Evolutionary conservation across 2,888 invertebrate species (phyloP).

Genomic region (Erebia palarica): DNA sequence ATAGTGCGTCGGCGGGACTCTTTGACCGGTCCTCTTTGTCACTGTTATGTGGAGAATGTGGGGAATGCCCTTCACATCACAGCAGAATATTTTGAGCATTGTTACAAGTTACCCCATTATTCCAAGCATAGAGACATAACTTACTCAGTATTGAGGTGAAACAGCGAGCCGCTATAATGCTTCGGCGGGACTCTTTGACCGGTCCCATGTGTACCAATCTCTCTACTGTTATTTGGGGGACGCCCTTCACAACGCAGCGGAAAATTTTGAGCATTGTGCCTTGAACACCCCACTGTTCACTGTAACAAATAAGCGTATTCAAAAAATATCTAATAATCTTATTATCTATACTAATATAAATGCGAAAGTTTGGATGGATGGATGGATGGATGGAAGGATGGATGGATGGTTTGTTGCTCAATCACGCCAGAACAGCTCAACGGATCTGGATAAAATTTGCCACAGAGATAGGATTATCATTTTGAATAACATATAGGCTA

Average conservation of each 20-base stretch:
- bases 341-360: too few species aligned
- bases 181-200: conserved; percentile 44
- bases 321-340: too few species aligned
- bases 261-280: conserved; percentile 67
- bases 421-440: too few species aligned
- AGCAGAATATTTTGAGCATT: conserved; percentile 60
- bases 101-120: conserved; percentile 44
- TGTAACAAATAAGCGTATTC: conserved; percentile 37
- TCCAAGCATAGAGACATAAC: conserved; percentile 28
- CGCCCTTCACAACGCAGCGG: conserved; percentile 40
- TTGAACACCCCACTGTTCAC: conserved; percentile 69
- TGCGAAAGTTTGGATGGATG: too few species aligned
- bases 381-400: too few species aligned
- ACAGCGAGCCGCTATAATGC: conserved; percentile 61
- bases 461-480: too few species aligned
- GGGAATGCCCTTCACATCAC: conserved; percentile 39
- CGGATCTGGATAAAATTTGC: too few species aligned
- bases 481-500: too few species aligned
- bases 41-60: conserved; percentile 54
- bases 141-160: conserved; percentile 70
- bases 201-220: conserved; percentile 47
- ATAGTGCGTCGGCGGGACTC: conserved; percentile 49
- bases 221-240: conserved; percentile 48
- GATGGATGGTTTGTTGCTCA: too few species aligned
- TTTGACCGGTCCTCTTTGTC: conserved; percentile 49